Percentiles rank a stretch among this genome's conserved stretches.
Conservation (phyloP, 2,797 vertebrate genomes). For the Bradypus variegatus region DNA sequence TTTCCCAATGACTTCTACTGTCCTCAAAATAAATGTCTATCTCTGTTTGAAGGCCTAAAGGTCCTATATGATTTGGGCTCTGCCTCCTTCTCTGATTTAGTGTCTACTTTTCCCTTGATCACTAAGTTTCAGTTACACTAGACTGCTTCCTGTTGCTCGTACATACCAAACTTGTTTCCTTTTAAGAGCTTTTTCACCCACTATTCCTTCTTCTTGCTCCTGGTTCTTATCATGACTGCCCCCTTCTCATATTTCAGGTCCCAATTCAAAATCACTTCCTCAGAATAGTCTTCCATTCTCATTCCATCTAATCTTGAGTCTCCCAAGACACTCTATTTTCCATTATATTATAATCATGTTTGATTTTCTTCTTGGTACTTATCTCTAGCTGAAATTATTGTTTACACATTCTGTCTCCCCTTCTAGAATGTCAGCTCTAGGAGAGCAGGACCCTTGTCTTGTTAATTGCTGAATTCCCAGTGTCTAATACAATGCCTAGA, state of each 20-base stretch:
- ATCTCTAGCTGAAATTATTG: background rate
- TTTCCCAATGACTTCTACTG: background rate
- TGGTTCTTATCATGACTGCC: background rate
- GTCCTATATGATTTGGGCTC: background rate
- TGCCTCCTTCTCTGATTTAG: background rate
- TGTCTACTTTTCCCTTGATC: background rate
- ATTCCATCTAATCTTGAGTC: background rate
- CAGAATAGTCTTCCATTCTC: background rate
- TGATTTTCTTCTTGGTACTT: background rate
- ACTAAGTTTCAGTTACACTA: background rate
- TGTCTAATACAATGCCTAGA: background rate
- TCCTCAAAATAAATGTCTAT: constrained; percentile 4
- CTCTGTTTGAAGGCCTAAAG: background rate
- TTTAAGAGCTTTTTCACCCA: background rate
- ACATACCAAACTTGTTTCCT: background rate
- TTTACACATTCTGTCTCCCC: background rate
- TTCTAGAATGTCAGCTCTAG: background rate
- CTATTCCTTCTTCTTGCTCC: background rate
- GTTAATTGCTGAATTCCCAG: background rate
- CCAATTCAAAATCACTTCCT: background rate
- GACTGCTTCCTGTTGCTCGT: background rate
- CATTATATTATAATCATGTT: background rate
- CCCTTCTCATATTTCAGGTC: constrained; percentile 1
- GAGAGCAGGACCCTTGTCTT: background rate
- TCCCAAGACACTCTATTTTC: background rate